Evolutionary conservation across 2,888 invertebrate species (phyloP).

Genomic region (Caenorhabditis sp.): DNA sequence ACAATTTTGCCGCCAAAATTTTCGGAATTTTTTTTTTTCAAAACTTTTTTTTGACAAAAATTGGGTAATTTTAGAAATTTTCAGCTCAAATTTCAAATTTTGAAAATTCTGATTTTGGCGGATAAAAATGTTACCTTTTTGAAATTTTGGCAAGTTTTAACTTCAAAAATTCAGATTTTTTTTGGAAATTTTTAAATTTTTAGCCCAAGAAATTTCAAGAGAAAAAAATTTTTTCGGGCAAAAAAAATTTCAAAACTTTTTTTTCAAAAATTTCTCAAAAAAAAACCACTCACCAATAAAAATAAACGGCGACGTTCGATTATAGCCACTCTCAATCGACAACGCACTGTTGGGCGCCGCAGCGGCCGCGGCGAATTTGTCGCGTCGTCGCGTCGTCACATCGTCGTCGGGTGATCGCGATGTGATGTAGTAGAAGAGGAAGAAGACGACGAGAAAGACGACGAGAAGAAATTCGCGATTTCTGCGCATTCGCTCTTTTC

Average conservation of each 20-base stretch:
- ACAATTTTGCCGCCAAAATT: too few species aligned
- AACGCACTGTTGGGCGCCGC: constrained; percentile 5
- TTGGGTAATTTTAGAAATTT: too few species aligned
- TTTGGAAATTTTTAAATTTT: background rate
- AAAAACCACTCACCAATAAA: constrained; percentile 19
- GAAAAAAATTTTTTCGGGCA: too few species aligned
- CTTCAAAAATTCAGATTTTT: background rate
- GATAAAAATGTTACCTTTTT: too few species aligned
- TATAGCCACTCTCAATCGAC: constrained; percentile 16
- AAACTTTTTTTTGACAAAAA: too few species aligned
- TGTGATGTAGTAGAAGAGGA: constrained; percentile 34
- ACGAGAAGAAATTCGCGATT: constrained; percentile 26
- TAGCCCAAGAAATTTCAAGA: too few species aligned
- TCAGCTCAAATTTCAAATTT: too few species aligned
- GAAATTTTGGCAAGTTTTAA: too few species aligned
- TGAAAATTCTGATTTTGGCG: too few species aligned
- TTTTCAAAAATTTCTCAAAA: background rate
- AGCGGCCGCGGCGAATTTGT: constrained; percentile 12
- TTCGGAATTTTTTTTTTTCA: too few species aligned
- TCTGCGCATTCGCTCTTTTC: constrained; percentile 11
- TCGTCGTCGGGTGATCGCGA: constrained; percentile 25
- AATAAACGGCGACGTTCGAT: constrained; percentile 35
- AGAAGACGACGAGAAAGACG: constrained; percentile 29
- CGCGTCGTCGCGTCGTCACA: constrained; percentile 15
- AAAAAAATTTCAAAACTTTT: too few species aligned